A percentile compares a stretch with the other conserved stretches of the same genome.
Evolutionary conservation across 2,888 invertebrate genomes (phyloP).

Genomic region (Belgica antarctica): DNA sequence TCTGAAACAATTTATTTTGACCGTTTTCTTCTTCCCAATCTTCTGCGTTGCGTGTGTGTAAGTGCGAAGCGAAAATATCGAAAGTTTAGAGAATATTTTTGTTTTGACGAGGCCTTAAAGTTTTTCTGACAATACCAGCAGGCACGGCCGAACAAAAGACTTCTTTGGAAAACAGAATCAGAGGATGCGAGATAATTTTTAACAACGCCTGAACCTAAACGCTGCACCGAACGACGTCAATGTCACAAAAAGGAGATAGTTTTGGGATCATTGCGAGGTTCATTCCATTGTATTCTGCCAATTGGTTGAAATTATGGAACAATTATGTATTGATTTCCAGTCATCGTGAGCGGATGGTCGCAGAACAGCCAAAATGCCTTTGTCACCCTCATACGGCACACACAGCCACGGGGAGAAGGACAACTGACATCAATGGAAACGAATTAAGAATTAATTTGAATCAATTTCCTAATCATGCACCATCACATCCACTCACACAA

Average conservation of each 20-base stretch:
- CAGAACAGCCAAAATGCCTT: background rate
- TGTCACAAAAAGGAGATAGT: background rate
- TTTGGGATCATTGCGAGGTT: background rate
- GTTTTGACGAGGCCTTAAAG: slow-evolving; percentile 8
- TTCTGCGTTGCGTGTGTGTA: slow-evolving; percentile 25
- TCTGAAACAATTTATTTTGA: slow-evolving; percentile 31
- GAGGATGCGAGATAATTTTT: slow-evolving; percentile 22
- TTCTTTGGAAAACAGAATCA: background rate
- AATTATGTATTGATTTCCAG: slow-evolving; percentile 14
- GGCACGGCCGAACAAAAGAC: slow-evolving; percentile 15
- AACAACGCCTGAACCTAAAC: background rate
- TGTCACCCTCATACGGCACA: slow-evolving; percentile 12
- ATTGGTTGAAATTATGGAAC: slow-evolving; percentile 3
- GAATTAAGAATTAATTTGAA: slow-evolving; percentile 34
- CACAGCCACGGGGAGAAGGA: background rate
- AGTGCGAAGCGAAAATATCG: background rate
- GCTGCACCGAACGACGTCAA: background rate
- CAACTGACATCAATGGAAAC: slow-evolving; percentile 21
- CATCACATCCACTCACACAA: slow-evolving; percentile 14
- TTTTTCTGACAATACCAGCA: slow-evolving; percentile 39
- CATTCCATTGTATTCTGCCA: slow-evolving; percentile 5
- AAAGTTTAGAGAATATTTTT: background rate
- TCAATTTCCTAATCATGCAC: slow-evolving; percentile 30
- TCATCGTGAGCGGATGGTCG: background rate
- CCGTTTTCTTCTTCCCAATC: background rate